These are phyloP conservation scores for Microchirus variegatus DNA, from an alignment of 2,797 vertebrate genomes.

Conservation along the genomic window DNA sequence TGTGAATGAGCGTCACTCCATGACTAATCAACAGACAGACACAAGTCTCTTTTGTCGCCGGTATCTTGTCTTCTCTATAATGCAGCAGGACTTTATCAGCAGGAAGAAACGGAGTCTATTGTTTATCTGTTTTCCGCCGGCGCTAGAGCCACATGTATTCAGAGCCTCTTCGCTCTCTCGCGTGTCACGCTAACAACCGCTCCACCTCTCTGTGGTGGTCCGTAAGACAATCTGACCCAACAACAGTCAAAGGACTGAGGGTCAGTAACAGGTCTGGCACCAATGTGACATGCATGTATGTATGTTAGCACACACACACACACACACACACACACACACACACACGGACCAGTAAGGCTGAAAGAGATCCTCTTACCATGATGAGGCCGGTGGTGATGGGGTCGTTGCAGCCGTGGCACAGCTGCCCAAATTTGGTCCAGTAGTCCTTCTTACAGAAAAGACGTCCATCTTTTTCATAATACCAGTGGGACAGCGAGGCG, in stretches of 20 bases:
- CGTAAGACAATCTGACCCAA: slow-evolving; percentile 50
- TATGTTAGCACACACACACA: neutral
- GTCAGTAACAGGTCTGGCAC: slow-evolving; percentile 66
- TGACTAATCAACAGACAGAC: slow-evolving; percentile 48
- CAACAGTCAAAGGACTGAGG: slow-evolving; percentile 23
- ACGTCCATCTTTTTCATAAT: slow-evolving; percentile 96
- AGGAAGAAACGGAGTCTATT: slow-evolving; percentile 23
- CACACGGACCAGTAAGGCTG: slow-evolving; percentile 7
- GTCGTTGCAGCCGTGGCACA: slow-evolving; percentile 95
- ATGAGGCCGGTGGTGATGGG: slow-evolving; percentile 96
- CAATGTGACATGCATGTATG: slow-evolving; percentile 17
- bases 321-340: too few species aligned
- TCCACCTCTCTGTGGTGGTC: slow-evolving; percentile 49
- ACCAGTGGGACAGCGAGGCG: slow-evolving; percentile 92
- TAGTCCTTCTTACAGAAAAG: slow-evolving; percentile 99
- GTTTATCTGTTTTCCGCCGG: slow-evolving; percentile 44
- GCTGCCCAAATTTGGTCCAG: slow-evolving; percentile 92
- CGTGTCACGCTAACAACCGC: slow-evolving; percentile 25
- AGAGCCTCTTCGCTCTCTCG: slow-evolving; percentile 33
- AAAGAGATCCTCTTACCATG: slow-evolving; percentile 87
- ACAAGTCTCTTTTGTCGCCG: slow-evolving; percentile 17
- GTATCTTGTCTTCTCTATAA: slow-evolving; percentile 57
- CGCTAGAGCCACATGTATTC: slow-evolving; percentile 37
- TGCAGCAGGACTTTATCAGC: slow-evolving; percentile 51
- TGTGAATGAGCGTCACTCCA: slow-evolving; percentile 22